Evolutionary conservation across 2,797 vertebrate genomes (phyloP).

Genomic region (Caiman crocodilus): DNA sequence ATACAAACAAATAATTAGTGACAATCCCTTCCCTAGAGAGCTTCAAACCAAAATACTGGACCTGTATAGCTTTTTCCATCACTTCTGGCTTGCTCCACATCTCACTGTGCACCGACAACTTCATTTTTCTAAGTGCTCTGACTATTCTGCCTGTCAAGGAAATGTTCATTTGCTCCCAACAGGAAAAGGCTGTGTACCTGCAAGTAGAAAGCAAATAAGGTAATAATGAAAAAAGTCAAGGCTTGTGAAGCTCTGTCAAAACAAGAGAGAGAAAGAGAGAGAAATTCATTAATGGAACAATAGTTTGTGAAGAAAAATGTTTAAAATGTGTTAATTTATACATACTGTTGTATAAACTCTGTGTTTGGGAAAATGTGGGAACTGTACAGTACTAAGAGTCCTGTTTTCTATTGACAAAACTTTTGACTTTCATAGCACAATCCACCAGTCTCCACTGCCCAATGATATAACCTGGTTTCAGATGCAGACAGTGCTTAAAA

Average conservation of each 20-base stretch:
- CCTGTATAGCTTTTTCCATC: slow-evolving; percentile 30
- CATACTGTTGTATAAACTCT: not conserved
- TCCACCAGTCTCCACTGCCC: slow-evolving; percentile 7
- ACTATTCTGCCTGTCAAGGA: slow-evolving; percentile 28
- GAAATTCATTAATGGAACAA: slow-evolving; percentile 46
- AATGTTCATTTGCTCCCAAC: slow-evolving; percentile 29
- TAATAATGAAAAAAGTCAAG: slow-evolving; percentile 59
- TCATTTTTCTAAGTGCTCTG: slow-evolving; percentile 44
- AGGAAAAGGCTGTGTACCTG: slow-evolving; percentile 28
- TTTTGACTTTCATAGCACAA: slow-evolving; percentile 16
- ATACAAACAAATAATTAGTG: not conserved
- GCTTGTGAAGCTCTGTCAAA: slow-evolving; percentile 45
- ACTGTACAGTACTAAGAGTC: slow-evolving; percentile 8
- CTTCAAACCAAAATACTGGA: slow-evolving; percentile 5
- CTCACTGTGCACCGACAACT: slow-evolving; percentile 33
- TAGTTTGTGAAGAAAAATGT: not conserved
- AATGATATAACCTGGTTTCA: slow-evolving; percentile 16
- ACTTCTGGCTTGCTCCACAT: slow-evolving; percentile 9
- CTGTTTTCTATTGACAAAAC: not conserved
- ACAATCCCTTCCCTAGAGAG: not conserved
- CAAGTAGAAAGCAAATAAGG: slow-evolving; percentile 57
- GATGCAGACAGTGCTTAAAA: not conserved
- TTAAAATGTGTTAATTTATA: slow-evolving; percentile 6
- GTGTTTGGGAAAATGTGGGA: not conserved
- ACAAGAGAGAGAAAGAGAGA: not conserved